Evolutionary conservation across 1,140 invertebrate genomes (phyloP), one percentile per base, ranked within the genome.

Genomic region (Nasonia giraulti): DNA sequence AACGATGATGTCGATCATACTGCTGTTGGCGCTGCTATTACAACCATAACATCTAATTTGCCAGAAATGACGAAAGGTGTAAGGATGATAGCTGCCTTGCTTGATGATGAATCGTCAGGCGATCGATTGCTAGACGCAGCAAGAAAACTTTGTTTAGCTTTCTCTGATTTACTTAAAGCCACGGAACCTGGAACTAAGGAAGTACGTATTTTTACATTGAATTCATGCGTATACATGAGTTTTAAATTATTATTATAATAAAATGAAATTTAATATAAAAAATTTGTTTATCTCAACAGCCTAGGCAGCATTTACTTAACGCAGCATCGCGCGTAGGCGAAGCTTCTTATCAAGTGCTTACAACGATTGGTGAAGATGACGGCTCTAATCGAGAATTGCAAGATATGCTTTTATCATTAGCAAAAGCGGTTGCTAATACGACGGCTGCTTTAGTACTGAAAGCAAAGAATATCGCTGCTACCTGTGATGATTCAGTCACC

Each of bases 1-100:
- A 94, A 95, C 0, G 97, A 97, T 87, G 96, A 97, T 87, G 96
- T 97, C 6, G 98, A 99, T 92, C 97, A 98, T 90, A 97, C 97
- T n/a, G 97, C 98, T 14, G 97, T 99, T 2, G 98, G 98, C 0
- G 97, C 98, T 0, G 99, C 99, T 10, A 98, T 99, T 83, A 98
- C 97, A 11, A 99, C 98, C 40, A 99, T 99, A 88, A 97, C 98
- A 11, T 98, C 96, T 81, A 99, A 99, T 89, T 94, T 99, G 84
- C 98, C 98, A 0, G 98, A 99, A 93, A 98, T 99, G 94, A 98
- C 98, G 0, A 97, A 98, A 89, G 98, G 96, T 74, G 98, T 99
- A 2, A 95, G 97, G 83, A 97, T 99, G 95, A 97, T 99, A 87
- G 98, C 99, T 11, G 98, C 98, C 0, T 94, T 99, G 0, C 98